A percentile compares a stretch with the other conserved stretches of the same genome.
Conservation (phyloP, 2,888 invertebrate genomes). For the Oscheius sp. region DNA sequence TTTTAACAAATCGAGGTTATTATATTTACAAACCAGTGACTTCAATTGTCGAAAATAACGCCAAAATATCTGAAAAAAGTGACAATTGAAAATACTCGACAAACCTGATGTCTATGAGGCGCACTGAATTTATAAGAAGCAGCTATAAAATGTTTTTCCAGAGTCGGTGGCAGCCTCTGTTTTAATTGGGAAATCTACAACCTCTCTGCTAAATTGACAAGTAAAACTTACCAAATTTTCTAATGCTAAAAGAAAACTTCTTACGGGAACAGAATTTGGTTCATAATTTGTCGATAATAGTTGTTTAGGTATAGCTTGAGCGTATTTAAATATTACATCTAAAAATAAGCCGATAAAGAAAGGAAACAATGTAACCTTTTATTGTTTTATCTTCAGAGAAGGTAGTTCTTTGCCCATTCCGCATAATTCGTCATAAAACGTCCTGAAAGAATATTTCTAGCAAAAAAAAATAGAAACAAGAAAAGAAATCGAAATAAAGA, state of each 20-base stretch:
- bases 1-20: constrained; percentile 10
- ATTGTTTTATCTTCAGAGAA: too few relatives aligned
- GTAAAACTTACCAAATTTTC: constrained; percentile 24
- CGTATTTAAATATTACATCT: constrained; percentile 5
- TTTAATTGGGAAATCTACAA: constrained; percentile 41
- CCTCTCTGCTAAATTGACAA: background rate
- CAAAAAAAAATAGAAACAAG: too few relatives aligned
- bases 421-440: too few relatives aligned
- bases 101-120: constrained; percentile 33
- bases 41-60: constrained; percentile 14
- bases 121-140: constrained; percentile 33
- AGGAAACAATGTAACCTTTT: constrained; percentile 2
- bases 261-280: constrained; percentile 16
- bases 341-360: background rate
- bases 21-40: constrained; percentile 28
- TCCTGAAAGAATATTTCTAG: too few relatives aligned
- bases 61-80: constrained; percentile 32
- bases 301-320: constrained; percentile 8
- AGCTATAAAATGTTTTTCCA: constrained; percentile 35
- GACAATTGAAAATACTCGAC: background rate
- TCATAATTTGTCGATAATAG: constrained; percentile 19
- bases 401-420: too few relatives aligned
- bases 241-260: constrained; percentile 18
- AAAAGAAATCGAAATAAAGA: too few relatives aligned
- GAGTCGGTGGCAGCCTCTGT: constrained; percentile 36